Conservation (phyloP, 2,113 vertebrate species). For the Colinus virginianus region DNA sequence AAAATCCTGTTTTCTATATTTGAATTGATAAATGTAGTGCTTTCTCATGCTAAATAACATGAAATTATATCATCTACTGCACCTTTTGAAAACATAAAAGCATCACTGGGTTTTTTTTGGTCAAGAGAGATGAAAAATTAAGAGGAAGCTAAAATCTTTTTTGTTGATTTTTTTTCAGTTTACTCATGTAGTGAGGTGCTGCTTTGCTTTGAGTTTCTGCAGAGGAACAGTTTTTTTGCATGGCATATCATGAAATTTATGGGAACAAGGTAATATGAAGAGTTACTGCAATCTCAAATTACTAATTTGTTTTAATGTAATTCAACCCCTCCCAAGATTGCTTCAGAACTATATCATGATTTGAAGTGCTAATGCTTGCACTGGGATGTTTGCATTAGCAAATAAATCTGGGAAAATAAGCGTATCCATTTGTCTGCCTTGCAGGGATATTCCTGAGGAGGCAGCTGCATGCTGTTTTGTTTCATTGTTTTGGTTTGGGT, state of each 20-base stretch:
- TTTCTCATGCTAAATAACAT: not conserved
- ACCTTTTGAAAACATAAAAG: not conserved
- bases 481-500: slow-evolving; percentile 42
- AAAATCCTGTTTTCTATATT: not conserved
- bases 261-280: not conserved
- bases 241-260: not conserved
- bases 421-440: slow-evolving; percentile 55
- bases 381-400: slow-evolving; percentile 53
- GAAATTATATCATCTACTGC: not conserved
- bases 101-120: not conserved
- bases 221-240: not conserved
- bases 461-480: slow-evolving; percentile 39
- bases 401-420: slow-evolving; percentile 61
- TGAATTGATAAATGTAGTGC: not conserved
- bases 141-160: not conserved
- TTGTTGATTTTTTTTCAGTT: not conserved
- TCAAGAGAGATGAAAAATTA: not conserved
- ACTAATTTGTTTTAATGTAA: slow-evolving; percentile 36
- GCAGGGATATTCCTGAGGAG: slow-evolving; percentile 65
- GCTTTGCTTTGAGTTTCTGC: not conserved
- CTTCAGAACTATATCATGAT: not conserved
- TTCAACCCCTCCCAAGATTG: slow-evolving; percentile 22
- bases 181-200: not conserved
- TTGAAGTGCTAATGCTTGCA: slow-evolving; percentile 41
- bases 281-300: not conserved